Evolutionary conservation across 2,888 invertebrate genomes (phyloP).

Genomic region (Drosophila recens): DNA sequence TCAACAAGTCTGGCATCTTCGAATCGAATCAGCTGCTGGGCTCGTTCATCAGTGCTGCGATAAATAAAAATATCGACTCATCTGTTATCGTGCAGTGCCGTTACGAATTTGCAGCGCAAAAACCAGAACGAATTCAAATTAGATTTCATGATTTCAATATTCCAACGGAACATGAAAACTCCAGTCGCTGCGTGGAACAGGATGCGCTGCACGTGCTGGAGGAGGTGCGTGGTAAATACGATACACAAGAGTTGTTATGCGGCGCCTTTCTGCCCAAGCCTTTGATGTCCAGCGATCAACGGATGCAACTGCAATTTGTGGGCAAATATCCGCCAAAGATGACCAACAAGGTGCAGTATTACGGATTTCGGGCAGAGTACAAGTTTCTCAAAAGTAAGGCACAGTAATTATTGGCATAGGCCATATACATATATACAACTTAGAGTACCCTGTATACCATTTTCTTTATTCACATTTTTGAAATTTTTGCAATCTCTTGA

Average conservation of each 20-base stretch:
- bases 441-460: too few species aligned
- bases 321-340: constrained; percentile 86
- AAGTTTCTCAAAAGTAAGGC: constrained; percentile 95
- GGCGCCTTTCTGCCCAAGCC: constrained; percentile 92
- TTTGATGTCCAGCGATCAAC: constrained; percentile 96
- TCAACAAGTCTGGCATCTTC: constrained; percentile 92
- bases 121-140: constrained; percentile 89
- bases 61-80: constrained; percentile 68
- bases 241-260: constrained; percentile 95
- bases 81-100: constrained; percentile 89
- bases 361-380: constrained; percentile 95
- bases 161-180: constrained; percentile 80
- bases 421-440: too few species aligned
- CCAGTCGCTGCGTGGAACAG: constrained; percentile 79
- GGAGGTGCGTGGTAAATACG: constrained; percentile 92
- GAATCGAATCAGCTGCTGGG: constrained; percentile 92
- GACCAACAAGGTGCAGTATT: constrained; percentile 90
- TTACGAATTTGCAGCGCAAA: constrained; percentile 95
- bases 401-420: too few species aligned
- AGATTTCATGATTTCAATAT: constrained; percentile 84
- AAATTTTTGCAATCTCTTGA: too few species aligned
- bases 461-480: too few species aligned
- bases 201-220: constrained; percentile 88
- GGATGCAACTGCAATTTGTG: constrained; percentile 93
- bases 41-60: constrained; percentile 88